A percentile compares a stretch with the other conserved stretches of the same genome.
Conservation (phyloP, 2,797 vertebrate species). For the Tadarida brasiliensis region DNA sequence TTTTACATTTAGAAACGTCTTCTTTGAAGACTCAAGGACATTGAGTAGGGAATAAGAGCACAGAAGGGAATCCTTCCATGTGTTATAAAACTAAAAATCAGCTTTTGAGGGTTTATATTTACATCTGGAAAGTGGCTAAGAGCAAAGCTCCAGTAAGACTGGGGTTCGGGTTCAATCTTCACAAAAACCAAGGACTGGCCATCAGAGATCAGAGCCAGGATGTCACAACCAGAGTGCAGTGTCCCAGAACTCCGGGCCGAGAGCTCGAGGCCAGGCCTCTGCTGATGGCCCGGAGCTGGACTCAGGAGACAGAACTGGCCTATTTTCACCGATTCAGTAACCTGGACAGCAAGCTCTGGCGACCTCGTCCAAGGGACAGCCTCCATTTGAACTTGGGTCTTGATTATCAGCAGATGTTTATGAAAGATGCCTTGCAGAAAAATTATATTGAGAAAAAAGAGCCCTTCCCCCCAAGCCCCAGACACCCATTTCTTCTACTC, state of each 20-base stretch:
- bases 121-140: not conserved
- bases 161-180: not conserved
- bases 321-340: not conserved
- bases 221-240: rapidly evolving
- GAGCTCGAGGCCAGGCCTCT: not conserved
- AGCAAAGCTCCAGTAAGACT: not conserved
- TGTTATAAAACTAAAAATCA: slow-evolving; percentile 12
- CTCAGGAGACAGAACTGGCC: not conserved
- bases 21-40: not conserved
- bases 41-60: not conserved
- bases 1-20: slow-evolving; percentile 31
- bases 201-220: not conserved
- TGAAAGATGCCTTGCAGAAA: not conserved
- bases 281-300: rapidly evolving
- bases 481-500: not conserved
- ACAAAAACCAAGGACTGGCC: not conserved
- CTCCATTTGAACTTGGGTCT: not conserved
- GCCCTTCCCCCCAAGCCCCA: not conserved
- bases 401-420: not conserved
- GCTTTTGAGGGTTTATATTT: not conserved
- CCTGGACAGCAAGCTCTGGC: not conserved
- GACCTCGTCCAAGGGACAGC: slow-evolving; percentile 3
- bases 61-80: slow-evolving; percentile 29
- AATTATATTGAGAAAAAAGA: not conserved
- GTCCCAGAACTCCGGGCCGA: not conserved